Evolutionary conservation across 2,113 vertebrate species (phyloP), one percentile per base, ranked within the genome.

Genomic region (Microcebus ravelobensis): DNA sequence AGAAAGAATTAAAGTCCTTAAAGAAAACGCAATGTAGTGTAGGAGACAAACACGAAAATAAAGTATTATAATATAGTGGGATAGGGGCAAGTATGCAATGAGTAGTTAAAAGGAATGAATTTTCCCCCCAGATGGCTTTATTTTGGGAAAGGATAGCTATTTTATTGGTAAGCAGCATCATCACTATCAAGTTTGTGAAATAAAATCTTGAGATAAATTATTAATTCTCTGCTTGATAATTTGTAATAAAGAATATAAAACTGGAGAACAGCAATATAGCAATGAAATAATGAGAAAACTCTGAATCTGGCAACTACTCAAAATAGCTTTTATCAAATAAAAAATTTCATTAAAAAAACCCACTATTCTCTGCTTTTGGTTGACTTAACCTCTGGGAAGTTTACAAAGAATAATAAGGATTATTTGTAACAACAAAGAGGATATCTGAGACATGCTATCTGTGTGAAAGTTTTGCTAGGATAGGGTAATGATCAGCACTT

Each of bases 171-270:
- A 93, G 90, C 0, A 45, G 36, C 65, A 85, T 65, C n/a, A 90
- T 55, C 39, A 83, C 34, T 79, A 31, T 70, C 36, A 80, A n/a
- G 67, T 45, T 85, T 55, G 36, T 73, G 71, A 90, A 71, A 90
- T 80, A 71, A 90, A 84, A 68, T 77, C 31, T 70, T 93, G 12
- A 79, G 50, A 84, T 71, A 93, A 84, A 61, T 61, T 76, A 84
- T 63, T 36, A 70, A 87, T 68, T 77, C 8, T 93, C 8, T 77
- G 39, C 31, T 87, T 65, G 36, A 74, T 93, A 50, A 85, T 63
- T 61, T 90, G 29, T 42, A 39, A 12, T 25, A 25, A 90, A 79
- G 11, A 84, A 87, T 18, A 42, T 59, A 74, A 81, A 81, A 65
- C 15, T 81, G 21, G 73, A 87, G 20, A 77, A 77, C n/a, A 55